Percentiles rank a stretch among this genome's conserved stretches.
phyloP scores from a whole-genome alignment of 2,797 vertebrate genomes.

The Epinephelus coioides region DNA sequence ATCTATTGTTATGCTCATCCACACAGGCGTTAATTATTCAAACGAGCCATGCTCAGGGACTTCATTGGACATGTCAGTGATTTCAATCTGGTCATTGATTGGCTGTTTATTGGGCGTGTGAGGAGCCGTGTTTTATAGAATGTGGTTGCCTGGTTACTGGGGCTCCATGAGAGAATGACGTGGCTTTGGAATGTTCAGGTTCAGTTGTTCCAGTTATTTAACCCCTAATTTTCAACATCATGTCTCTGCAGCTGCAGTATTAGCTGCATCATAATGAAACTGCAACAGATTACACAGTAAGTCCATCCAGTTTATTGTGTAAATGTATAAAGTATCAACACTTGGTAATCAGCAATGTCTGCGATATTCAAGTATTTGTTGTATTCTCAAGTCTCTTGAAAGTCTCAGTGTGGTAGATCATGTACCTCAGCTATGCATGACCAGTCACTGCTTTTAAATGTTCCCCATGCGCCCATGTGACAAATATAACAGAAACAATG shows the following conservation, averaged over 20 bases:
- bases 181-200: slow-evolving; percentile 48
- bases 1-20: slow-evolving; percentile 20
- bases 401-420: not conserved
- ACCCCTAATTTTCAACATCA: not conserved
- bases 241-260: not conserved
- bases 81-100: slow-evolving; percentile 46
- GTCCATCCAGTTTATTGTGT: not conserved
- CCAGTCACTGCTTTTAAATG: not conserved
- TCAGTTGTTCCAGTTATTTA: slow-evolving; percentile 46
- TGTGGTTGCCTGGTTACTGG: slow-evolving; percentile 71
- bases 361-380: not conserved
- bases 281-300: not conserved
- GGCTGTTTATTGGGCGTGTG: slow-evolving; percentile 43
- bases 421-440: not conserved
- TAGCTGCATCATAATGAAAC: not conserved
- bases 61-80: slow-evolving; percentile 20
- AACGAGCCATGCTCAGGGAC: slow-evolving; percentile 27
- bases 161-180: slow-evolving; percentile 27
- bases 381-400: not conserved
- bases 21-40: slow-evolving; percentile 40
- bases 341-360: not conserved
- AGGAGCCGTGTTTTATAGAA: slow-evolving; percentile 49
- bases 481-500: not conserved
- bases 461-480: slow-evolving; percentile 11
- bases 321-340: not conserved